Evolutionary conservation across 1,140 invertebrate genomes (phyloP).

Genomic region (Scaptomyza graminum): DNA sequence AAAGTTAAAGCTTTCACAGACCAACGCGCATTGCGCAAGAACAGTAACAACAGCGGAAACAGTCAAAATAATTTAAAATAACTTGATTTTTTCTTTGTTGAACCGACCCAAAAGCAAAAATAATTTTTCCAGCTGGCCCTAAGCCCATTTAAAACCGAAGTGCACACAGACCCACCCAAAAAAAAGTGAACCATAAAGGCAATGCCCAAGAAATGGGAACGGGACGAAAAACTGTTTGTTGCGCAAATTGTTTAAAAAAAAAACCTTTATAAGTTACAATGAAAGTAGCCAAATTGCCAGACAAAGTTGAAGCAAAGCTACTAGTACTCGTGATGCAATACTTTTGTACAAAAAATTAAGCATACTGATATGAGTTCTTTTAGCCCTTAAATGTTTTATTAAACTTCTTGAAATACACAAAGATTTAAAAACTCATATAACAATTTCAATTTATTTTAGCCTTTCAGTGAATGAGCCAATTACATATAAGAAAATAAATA

Average conservation of each 20-base stretch:
- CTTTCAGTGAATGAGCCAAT: too few relatives aligned
- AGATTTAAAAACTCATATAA: too few relatives aligned
- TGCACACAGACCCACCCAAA: conserved; percentile 30
- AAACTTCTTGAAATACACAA: too few relatives aligned
- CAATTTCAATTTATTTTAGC: too few relatives aligned
- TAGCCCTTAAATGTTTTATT: too few relatives aligned
- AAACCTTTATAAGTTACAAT: conserved; percentile 21
- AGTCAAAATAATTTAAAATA: conserved; percentile 78
- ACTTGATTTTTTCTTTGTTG: conserved; percentile 56
- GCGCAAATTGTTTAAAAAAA: conserved; percentile 58
- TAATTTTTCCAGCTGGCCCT: conserved; percentile 51
- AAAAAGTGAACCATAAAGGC: conserved; percentile 14
- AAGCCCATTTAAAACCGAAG: conserved; percentile 49
- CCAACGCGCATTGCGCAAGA: conserved; percentile 55
- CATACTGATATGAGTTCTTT: not conserved
- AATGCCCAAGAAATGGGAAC: conserved; percentile 38
- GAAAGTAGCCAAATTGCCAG: conserved; percentile 7
- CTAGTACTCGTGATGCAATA: conserved; percentile 9
- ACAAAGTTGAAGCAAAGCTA: conserved; percentile 6
- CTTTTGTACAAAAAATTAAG: not conserved
- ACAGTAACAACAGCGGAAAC: conserved; percentile 33
- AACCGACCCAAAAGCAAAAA: conserved; percentile 19
- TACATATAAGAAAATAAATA: too few relatives aligned
- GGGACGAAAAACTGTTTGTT: conserved; percentile 53
- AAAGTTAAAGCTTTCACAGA: conserved; percentile 65